Evolutionary conservation across 2,888 invertebrate species (phyloP).

Genomic region (Byasa hedistus): DNA sequence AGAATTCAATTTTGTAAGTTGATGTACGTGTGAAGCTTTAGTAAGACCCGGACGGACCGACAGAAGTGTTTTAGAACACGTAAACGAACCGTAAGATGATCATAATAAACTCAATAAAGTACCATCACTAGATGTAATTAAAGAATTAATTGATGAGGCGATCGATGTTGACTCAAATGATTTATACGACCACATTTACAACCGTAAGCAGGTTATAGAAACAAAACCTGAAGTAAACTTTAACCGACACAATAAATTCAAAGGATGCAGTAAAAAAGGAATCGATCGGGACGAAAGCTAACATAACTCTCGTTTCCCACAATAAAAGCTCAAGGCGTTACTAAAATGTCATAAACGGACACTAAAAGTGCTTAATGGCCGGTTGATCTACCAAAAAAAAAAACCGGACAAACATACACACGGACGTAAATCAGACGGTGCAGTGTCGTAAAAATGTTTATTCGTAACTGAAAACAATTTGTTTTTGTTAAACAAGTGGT

Average conservation of each 20-base stretch:
- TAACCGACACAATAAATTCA: conserved; percentile 29
- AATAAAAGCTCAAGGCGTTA: conserved; percentile 36
- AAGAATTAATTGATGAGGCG: background rate
- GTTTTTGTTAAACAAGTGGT: conserved; percentile 28
- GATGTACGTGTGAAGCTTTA: conserved; percentile 11
- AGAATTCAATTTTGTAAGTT: conserved; percentile 18
- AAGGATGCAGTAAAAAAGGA: conserved; percentile 36
- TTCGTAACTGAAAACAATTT: conserved; percentile 30
- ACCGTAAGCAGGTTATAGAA: background rate
- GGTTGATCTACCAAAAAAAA: conserved; percentile 38
- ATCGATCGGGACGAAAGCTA: conserved; percentile 24
- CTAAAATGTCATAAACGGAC: conserved; percentile 39
- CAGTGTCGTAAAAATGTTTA: conserved; percentile 30
- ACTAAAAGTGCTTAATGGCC: conserved; percentile 36
- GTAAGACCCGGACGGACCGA: background rate
- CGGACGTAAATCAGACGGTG: conserved; percentile 28
- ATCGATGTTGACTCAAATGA: background rate
- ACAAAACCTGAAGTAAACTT: no score
- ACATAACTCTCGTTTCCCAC: conserved; percentile 35
- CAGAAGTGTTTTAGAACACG: no score
- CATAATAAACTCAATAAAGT: no score
- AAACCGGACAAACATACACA: conserved; percentile 32
- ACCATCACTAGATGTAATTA: no score
- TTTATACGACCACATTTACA: background rate
- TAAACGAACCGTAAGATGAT: no score